Evolutionary conservation across 2,113 vertebrate species (phyloP).

Genomic region (Brienomyrus longianalis): DNA sequence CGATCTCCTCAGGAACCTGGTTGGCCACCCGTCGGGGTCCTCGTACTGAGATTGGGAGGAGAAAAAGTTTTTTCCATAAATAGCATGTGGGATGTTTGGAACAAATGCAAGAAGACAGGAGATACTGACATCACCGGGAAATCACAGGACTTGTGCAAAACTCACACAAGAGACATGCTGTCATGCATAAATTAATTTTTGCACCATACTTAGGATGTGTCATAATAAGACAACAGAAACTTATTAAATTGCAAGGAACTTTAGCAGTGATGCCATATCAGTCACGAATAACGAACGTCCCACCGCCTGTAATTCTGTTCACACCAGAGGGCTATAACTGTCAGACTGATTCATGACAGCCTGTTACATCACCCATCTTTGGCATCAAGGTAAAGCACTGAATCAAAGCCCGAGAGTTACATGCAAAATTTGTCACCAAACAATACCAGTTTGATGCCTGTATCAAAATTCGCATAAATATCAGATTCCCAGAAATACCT

Average conservation of each 20-base stretch:
- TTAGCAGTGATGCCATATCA: background rate
- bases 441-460: background rate
- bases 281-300: background rate
- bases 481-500: background rate
- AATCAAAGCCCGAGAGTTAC: background rate
- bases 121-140: background rate
- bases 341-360: constrained; percentile 15
- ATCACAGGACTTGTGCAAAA: background rate
- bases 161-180: background rate
- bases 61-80: constrained; percentile 11
- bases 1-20: constrained; percentile 87
- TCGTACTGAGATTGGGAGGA: constrained; percentile 28
- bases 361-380: constrained; percentile 9
- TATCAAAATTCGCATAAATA: background rate
- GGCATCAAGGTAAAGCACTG: background rate
- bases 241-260: background rate
- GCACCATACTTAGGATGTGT: background rate
- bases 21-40: constrained; percentile 63
- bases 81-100: background rate
- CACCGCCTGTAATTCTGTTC: background rate
- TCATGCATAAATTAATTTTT: background rate
- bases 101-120: background rate
- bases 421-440: background rate
- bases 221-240: background rate
- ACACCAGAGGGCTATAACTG: background rate